Conservation (phyloP, 2,113 vertebrate genomes). For the cat (Felis catus) region DNA sequence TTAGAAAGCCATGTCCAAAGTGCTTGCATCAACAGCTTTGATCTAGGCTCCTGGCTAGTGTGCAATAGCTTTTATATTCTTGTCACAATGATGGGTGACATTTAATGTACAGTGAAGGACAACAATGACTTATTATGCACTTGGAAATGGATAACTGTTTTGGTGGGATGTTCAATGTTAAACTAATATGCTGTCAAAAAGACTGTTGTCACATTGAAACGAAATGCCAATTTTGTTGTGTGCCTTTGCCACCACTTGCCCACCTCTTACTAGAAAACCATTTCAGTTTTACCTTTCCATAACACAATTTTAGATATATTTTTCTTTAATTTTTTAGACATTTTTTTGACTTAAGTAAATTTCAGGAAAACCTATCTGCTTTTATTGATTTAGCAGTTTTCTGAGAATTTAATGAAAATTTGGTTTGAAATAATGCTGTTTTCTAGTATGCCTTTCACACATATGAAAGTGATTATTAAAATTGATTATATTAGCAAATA, state of each 20-base stretch:
- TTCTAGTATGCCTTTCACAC: background rate
- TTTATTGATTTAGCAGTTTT: background rate
- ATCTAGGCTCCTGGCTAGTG: constrained; percentile 55
- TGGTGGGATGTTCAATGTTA: constrained; percentile 73
- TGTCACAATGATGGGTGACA: constrained; percentile 78
- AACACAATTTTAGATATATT: constrained; percentile 31
- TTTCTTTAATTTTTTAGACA: background rate
- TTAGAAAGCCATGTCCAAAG: constrained; percentile 55
- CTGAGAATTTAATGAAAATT: constrained; percentile 6
- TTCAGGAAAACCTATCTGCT: background rate
- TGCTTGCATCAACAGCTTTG: constrained; percentile 62
- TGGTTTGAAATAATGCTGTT: background rate
- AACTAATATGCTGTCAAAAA: constrained; percentile 76
- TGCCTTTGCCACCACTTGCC: constrained; percentile 44
- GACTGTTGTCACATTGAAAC: constrained; percentile 63
- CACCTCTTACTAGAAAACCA: constrained; percentile 34
- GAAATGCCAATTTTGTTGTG: constrained; percentile 70
- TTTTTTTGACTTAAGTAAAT: background rate
- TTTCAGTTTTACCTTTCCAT: constrained; percentile 42
- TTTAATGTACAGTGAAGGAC: constrained; percentile 76
- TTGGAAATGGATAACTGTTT: constrained; percentile 79
- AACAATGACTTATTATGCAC: constrained; percentile 78
- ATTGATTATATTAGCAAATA: constrained; percentile 37
- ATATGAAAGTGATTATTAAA: background rate
- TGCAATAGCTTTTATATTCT: constrained; percentile 70